phyloP scores from a whole-genome alignment of 1,140 invertebrate genomes.

The Scaptomyza montana region DNA sequence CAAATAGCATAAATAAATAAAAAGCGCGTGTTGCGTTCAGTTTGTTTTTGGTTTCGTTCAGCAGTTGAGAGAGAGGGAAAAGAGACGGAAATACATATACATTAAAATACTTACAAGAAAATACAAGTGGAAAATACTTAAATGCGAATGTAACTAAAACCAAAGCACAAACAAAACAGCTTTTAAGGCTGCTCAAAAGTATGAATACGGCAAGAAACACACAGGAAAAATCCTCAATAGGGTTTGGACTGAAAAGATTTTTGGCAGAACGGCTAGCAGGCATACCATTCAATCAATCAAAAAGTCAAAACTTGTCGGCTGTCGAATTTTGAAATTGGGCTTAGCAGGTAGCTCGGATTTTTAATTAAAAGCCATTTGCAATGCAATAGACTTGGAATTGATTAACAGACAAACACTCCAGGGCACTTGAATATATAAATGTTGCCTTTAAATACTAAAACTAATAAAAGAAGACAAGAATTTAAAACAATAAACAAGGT shows the following conservation, averaged over 20 bases:
- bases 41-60: slow-evolving; percentile 51
- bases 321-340: slow-evolving; percentile 11
- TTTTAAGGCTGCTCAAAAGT: slow-evolving; percentile 27
- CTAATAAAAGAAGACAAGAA: too few species aligned
- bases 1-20: slow-evolving; percentile 81
- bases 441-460: background rate
- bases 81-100: slow-evolving; percentile 72
- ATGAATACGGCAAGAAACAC: background rate
- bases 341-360: slow-evolving; percentile 26
- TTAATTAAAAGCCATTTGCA: slow-evolving; percentile 81
- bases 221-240: background rate
- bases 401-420: slow-evolving; percentile 28
- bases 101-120: slow-evolving; percentile 73
- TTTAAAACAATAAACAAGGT: too few species aligned
- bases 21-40: slow-evolving; percentile 67
- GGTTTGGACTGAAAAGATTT: slow-evolving; percentile 13
- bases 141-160: slow-evolving; percentile 40
- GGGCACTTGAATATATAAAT: slow-evolving; percentile 2
- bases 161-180: slow-evolving; percentile 25
- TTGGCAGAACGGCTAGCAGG: background rate
- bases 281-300: background rate
- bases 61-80: slow-evolving; percentile 28
- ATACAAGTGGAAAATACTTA: slow-evolving; percentile 56
- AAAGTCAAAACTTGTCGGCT: background rate
- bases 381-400: slow-evolving; percentile 76